Percentiles rank a stretch among this genome's conserved stretches.
These are phyloP conservation scores for Ormyrus nitidulus DNA, from an alignment of 2,888 invertebrate genomes.

Conservation along the genomic window DNA sequence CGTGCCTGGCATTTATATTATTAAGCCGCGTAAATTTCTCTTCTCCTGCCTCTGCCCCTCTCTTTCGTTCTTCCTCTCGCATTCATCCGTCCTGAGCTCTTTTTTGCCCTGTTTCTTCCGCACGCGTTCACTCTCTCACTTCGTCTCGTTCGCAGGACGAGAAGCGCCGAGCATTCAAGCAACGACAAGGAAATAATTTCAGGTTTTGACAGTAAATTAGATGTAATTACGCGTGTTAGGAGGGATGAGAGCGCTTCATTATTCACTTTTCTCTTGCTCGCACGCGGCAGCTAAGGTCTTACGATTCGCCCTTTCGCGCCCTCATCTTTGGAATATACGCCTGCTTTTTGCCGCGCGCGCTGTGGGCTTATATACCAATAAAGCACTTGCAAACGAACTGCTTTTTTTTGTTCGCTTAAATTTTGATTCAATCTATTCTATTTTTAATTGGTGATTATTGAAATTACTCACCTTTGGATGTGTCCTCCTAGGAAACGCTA, in stretches of 20 bases:
- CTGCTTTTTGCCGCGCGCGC: too few species aligned
- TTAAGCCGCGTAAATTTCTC: constrained; percentile 70
- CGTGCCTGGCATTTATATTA: constrained; percentile 72
- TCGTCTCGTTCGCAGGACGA: background rate
- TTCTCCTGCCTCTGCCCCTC: constrained; percentile 47
- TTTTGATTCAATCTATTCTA: background rate
- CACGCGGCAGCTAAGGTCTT: constrained; percentile 44
- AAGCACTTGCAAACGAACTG: background rate
- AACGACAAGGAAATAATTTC: constrained; percentile 65
- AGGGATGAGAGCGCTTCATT: constrained; percentile 65
- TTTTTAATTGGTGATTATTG: background rate
- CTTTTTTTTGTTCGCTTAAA: background rate
- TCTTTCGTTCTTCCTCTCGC: constrained; percentile 7
- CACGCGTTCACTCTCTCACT: background rate
- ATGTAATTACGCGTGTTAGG: constrained; percentile 68
- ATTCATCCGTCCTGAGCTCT: constrained; percentile 45
- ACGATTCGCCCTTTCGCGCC: constrained; percentile 29
- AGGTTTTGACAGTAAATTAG: constrained; percentile 69
- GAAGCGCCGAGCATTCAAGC: background rate
- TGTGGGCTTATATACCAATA: background rate
- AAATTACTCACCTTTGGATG: constrained; percentile 95
- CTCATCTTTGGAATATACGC: constrained; percentile 14
- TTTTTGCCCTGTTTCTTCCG: constrained; percentile 24
- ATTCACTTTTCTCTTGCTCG: constrained; percentile 56
- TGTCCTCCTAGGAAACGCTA: constrained; percentile 99